phyloP scores from a whole-genome alignment of 2,113 vertebrate species.

The Oostethus manadensis region DNA sequence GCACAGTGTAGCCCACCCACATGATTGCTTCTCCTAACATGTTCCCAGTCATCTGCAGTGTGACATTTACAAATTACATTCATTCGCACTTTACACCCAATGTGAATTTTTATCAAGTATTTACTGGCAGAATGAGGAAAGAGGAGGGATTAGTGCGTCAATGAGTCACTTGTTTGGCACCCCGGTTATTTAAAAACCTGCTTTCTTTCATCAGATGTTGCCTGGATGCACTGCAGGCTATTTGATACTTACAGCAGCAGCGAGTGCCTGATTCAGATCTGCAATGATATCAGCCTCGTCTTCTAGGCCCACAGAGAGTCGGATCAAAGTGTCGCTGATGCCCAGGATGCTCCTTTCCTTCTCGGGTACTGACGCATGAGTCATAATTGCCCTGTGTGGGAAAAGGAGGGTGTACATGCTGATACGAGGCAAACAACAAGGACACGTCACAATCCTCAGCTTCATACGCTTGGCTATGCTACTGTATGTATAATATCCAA shows the following conservation, averaged over 20 bases:
- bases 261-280: slow-evolving; percentile 82
- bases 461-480: not conserved
- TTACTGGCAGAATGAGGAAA: not conserved
- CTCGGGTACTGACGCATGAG: slow-evolving; percentile 83
- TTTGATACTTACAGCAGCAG: slow-evolving; percentile 75
- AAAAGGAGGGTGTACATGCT: no score
- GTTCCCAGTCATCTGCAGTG: not conserved
- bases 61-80: not conserved
- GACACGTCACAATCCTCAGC: not conserved
- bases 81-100: not conserved
- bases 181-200: no score
- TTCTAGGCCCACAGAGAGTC: slow-evolving; percentile 88
- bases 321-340: slow-evolving; percentile 84
- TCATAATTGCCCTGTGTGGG: slow-evolving; percentile 82
- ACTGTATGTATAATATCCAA: no score
- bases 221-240: not conserved
- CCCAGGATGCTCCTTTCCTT: slow-evolving; percentile 76
- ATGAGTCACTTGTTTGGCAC: no score
- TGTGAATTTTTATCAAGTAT: not conserved
- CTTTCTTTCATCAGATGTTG: no score
- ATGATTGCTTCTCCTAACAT: not conserved
- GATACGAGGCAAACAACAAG: not conserved
- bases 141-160: no score
- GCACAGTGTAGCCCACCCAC: not conserved
- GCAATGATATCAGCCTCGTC: slow-evolving; percentile 80